Base-by-base conservation (phyloP, 2,888 invertebrate genomes). In the Apodemia mormo region DNA sequence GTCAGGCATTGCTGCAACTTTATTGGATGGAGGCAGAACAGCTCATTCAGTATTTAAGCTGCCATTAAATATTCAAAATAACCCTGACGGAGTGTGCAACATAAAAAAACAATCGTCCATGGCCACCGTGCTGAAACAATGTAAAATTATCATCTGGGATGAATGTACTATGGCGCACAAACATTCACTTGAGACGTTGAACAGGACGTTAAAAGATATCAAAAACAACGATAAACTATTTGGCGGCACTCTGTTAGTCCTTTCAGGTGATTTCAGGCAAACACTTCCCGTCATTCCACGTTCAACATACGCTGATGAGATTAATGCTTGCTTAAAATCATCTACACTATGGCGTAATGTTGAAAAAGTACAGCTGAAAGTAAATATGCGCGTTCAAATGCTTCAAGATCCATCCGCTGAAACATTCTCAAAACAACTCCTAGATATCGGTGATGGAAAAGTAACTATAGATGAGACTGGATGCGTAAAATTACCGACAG, bases 71-170 rank as follows among this genome's bases (percentile, higher is more conserved):
- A 73, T 79, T 40, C 73, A 76, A 61, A 76, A 74, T 73, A 77
- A 77, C 33, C 72, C 73, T 43, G 72, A 76, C 33, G 75, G 77
- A 78, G 67, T 77, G 67, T 81, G 79, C 71, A 78, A 81, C 73
- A 76, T 78, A 9, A 40, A 76, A 76, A 80, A 78, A 76, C 74
- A 77, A 75, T 78, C 78, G 30, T 73, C 72, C 52, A 80, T 81
- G 75, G 75, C 79, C 68, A 76, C 70, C 33, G 77, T 79, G 66
- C 69, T 77, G 71, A 75, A 72, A 73, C 74, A 75, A 68, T 78
- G 79, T 70, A 78, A 79, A 72, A 72, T 74, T 71, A 75, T 76
- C 33, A 70, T 75, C 52, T 75, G 73, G 71, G 73, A 74, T 72
- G 76, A 77, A 75, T 74, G 76, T 73, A 74, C 76, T 79, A 75